Percentiles rank a stretch among this genome's conserved stretches.
Evolutionary conservation across 2,113 vertebrate species (phyloP).

Genomic region (Urocolius indicus): DNA sequence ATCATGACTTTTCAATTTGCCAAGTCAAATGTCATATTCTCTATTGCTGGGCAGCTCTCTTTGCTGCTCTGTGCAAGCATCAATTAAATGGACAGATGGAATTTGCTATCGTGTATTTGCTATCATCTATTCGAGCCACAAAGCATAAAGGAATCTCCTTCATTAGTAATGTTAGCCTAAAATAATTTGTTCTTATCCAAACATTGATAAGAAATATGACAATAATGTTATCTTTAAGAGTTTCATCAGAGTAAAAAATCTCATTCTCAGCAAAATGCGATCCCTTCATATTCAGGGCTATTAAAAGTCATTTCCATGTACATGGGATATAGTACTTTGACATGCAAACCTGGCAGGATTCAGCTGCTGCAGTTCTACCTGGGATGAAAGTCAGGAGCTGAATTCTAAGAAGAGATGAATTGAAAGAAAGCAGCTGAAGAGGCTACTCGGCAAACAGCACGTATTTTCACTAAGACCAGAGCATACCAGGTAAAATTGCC

Average conservation of each 20-base stretch:
- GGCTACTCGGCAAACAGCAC: slow-evolving; percentile 3
- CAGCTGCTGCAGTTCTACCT: background rate
- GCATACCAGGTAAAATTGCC: background rate
- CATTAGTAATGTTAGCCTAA: background rate
- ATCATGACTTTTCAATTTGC: background rate
- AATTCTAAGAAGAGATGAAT: slow-evolving; percentile 35
- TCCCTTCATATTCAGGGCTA: background rate
- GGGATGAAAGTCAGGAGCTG: background rate
- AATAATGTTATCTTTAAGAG: background rate
- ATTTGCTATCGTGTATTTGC: background rate
- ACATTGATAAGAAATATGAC: background rate
- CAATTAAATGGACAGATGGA: background rate
- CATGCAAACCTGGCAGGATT: background rate
- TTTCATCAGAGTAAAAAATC: background rate
- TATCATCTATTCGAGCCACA: background rate
- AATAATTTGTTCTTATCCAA: background rate
- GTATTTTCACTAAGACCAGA: background rate
- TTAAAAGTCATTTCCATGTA: background rate
- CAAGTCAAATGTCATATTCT: slow-evolving; percentile 39
- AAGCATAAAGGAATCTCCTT: background rate
- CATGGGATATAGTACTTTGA: background rate
- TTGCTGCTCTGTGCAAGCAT: background rate
- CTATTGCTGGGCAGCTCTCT: background rate
- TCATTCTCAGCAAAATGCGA: background rate
- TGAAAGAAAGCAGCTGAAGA: slow-evolving; percentile 15